Percentiles rank a stretch among this genome's conserved stretches.
These are phyloP conservation scores for Reticulitermes speratus DNA, from an alignment of 1,140 invertebrate species.

Conservation along the genomic window DNA sequence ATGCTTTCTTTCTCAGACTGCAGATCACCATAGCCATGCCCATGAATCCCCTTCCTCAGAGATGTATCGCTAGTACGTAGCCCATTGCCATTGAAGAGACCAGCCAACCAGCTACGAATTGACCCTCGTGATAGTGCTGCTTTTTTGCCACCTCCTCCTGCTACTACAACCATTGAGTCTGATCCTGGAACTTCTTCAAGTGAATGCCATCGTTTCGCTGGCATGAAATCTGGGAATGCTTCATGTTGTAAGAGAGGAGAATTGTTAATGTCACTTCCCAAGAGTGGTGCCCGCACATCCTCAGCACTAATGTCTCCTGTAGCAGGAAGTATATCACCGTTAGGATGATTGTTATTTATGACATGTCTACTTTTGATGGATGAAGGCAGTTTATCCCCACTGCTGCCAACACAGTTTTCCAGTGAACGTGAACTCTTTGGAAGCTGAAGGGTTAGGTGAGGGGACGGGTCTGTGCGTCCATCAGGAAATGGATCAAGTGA, in stretches of 20 bases:
- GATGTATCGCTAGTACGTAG: slow-evolving; percentile 62
- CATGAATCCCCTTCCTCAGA: slow-evolving; percentile 53
- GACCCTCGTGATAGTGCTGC: slow-evolving; percentile 54
- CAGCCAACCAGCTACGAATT: slow-evolving; percentile 65
- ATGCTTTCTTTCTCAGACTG: slow-evolving; percentile 54
- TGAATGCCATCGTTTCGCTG: slow-evolving; percentile 72
- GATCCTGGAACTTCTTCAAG: slow-evolving; percentile 59
- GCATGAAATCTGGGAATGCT: slow-evolving; percentile 54
- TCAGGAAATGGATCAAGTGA: slow-evolving; percentile 40
- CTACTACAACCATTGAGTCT: slow-evolving; percentile 43
- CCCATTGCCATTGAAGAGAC: slow-evolving; percentile 65
- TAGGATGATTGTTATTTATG: slow-evolving; percentile 45
- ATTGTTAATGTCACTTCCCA: slow-evolving; percentile 24
- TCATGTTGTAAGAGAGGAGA: slow-evolving; percentile 39
- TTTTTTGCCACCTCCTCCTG: slow-evolving; percentile 50
- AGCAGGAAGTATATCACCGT: slow-evolving; percentile 36
- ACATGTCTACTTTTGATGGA: slow-evolving; percentile 39
- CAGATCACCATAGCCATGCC: slow-evolving; percentile 47
- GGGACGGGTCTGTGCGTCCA: slow-evolving; percentile 33
- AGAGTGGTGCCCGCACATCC: slow-evolving; percentile 28
- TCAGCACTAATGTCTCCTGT: slow-evolving; percentile 29
- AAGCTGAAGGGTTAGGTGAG: slow-evolving; percentile 1
- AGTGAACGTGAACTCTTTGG: slow-evolving; percentile 30
- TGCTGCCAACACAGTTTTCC: slow-evolving; percentile 31
- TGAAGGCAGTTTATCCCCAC: slow-evolving; percentile 37